phyloP scores from a whole-genome alignment of 2,888 invertebrate species.

The Baccha elongata region DNA sequence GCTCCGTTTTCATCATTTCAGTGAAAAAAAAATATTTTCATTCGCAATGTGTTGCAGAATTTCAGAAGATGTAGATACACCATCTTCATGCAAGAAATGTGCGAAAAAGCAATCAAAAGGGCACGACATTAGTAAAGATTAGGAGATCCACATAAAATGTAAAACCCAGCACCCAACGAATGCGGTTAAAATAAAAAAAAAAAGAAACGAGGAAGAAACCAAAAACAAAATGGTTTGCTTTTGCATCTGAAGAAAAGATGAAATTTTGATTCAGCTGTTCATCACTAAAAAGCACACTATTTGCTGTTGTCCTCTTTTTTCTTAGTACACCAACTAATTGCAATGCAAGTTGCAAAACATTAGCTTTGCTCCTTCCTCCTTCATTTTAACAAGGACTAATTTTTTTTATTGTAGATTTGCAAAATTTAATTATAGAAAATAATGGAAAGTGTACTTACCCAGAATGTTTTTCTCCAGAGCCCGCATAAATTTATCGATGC shows the following conservation, averaged over 20 bases:
- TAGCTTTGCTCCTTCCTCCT: constrained; percentile 48
- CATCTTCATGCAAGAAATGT: constrained; percentile 13
- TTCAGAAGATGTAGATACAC: not conserved
- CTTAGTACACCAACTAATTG: constrained; percentile 3
- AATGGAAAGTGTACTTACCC: constrained; percentile 77
- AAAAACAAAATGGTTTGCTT: constrained; percentile 56
- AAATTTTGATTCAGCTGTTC: constrained; percentile 65
- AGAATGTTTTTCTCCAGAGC: constrained; percentile 97
- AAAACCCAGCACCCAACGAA: constrained; percentile 26
- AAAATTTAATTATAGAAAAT: constrained; percentile 7
- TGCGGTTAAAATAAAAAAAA: constrained; percentile 13
- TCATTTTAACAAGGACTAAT: constrained; percentile 26
- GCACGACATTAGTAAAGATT: constrained; percentile 24
- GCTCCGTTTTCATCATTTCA: constrained; percentile 22
- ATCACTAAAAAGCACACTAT: constrained; percentile 15
- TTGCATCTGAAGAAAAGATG: constrained; percentile 17
- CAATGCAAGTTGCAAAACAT: constrained; percentile 5
- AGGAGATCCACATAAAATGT: constrained; percentile 6
- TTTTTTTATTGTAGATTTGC: constrained; percentile 11
- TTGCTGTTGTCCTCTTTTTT: constrained; percentile 38
- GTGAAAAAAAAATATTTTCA: constrained; percentile 14
- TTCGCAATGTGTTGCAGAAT: constrained; percentile 19
- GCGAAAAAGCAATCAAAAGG: constrained; percentile 20
- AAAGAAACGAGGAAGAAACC: constrained; percentile 29
- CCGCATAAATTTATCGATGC: constrained; percentile 98